These are phyloP conservation scores for Aviceda subcristata DNA, from an alignment of 2,113 vertebrate species.

Conservation along the genomic window DNA sequence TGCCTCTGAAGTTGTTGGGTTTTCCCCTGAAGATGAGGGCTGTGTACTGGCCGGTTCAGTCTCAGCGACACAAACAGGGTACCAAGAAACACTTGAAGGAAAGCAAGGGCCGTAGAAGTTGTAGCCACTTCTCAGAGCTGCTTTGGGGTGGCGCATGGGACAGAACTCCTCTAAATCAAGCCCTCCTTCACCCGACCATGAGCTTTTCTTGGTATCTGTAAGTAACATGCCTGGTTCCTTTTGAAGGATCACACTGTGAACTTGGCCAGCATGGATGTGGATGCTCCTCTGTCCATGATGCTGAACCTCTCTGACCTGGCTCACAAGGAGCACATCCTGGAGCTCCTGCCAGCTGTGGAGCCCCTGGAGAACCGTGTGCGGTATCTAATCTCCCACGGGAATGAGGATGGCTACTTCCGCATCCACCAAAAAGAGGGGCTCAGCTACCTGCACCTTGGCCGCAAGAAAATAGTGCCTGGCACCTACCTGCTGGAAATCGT, in stretches of 20 bases:
- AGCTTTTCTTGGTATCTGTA: not conserved
- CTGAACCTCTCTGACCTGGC: slow-evolving; percentile 80
- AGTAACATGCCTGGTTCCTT: not conserved
- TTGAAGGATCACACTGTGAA: slow-evolving; percentile 69
- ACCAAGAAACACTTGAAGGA: not conserved
- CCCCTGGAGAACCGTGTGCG: slow-evolving; percentile 80
- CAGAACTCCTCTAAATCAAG: not conserved
- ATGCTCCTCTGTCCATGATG: slow-evolving; percentile 80
- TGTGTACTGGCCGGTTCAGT: not conserved
- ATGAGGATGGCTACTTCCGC: slow-evolving; percentile 80
- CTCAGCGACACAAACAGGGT: not conserved
- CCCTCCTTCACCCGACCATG: too few relatives aligned
- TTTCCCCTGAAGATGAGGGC: not conserved
- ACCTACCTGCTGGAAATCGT: slow-evolving; percentile 85
- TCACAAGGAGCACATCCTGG: slow-evolving; percentile 84
- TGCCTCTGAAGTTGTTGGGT: too few relatives aligned
- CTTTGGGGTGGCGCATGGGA: not conserved
- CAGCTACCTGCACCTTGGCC: slow-evolving; percentile 82
- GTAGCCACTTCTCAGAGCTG: rapidly evolving
- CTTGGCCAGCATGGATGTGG: slow-evolving; percentile 86
- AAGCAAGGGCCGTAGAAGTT: not conserved
- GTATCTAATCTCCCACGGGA: slow-evolving; percentile 84
- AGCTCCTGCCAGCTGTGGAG: slow-evolving; percentile 84
- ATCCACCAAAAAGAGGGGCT: slow-evolving; percentile 83
- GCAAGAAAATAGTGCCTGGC: slow-evolving; percentile 72